These are phyloP conservation scores for Exaiptasia diaphana DNA, from an alignment of 64 coral and sea anemone genomes.

Conservation along the genomic window DNA sequence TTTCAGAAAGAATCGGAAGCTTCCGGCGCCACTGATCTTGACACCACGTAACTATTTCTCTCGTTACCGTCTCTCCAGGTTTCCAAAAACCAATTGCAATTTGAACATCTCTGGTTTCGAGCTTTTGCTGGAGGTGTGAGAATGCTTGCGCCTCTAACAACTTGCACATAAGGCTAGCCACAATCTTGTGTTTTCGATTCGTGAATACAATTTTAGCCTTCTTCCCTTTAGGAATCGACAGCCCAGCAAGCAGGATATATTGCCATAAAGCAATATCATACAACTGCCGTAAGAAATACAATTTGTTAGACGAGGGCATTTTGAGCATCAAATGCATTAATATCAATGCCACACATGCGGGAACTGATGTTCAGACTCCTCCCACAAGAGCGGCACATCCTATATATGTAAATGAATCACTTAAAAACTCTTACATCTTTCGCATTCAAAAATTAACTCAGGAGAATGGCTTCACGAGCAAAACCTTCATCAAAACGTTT, in stretches of 20 bases:
- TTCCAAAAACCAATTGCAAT: background rate
- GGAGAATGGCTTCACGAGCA: background rate
- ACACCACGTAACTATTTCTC: slow-evolving; percentile 23
- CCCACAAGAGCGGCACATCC: background rate
- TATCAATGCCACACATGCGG: background rate
- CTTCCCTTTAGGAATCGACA: background rate
- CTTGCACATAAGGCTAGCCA: slow-evolving; percentile 40
- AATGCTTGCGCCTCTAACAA: slow-evolving; percentile 17
- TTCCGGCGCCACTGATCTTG: slow-evolving; percentile 49
- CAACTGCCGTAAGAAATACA: slow-evolving; percentile 3
- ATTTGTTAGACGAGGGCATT: slow-evolving; percentile 14
- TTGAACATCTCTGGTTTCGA: background rate
- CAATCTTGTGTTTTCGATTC: slow-evolving; percentile 9
- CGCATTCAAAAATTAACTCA: no score
- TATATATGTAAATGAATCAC: background rate
- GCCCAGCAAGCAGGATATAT: background rate
- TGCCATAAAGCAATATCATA: slow-evolving; percentile 43
- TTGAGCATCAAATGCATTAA: background rate
- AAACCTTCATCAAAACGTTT: background rate
- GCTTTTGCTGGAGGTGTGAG: slow-evolving; percentile 1
- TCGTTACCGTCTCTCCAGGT: slow-evolving; percentile 14
- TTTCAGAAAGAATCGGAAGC: background rate
- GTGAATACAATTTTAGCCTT: background rate
- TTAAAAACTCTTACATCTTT: background rate
- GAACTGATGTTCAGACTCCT: background rate